Base-by-base conservation (phyloP, 1,140 invertebrate species). In the Neodiprion virginianus region DNA sequence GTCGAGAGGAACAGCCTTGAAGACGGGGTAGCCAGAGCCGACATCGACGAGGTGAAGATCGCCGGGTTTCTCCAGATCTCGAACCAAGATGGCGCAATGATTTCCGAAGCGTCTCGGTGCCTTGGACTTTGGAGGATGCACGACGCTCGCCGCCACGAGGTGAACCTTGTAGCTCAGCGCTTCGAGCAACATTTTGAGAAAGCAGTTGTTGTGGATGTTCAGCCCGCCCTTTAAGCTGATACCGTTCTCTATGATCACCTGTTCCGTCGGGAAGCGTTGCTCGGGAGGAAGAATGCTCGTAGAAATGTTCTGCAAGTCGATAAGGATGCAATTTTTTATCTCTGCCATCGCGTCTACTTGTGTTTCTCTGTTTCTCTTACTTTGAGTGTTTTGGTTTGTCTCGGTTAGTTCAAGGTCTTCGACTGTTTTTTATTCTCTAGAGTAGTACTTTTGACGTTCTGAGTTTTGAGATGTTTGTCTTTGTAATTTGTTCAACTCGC, bases 31-130 rank as follows among this genome's bases (percentile, higher is more conserved):
- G 11, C 67, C 21, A 23, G 67, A 69, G 17, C 67, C 67, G 21
- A 69, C 67, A 69, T 69, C 67, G 67, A 69, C 40, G 3, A 69
- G 40, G 21, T 69, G 67, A 23, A 69, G 67, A 23, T 69, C 67
- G 14, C 40, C 40, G 17, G 12, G 21, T 12, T 69, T 14, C 11
- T 7, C 21, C 14, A 69, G 7, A 11, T 69, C 40, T 23, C 21
- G 11, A 12, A 69, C 67, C 21, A 69, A 12, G 67, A 69, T 69
- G 7, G 21, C 67, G 17, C 11, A 23, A 23, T 69, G 67, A 23
- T 21, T 69, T 69, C 67, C 67, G 21, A 69, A 69, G 21, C 11
- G 17, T 23, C 40, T 69, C 11, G 17, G 17, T 8, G 4, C 7
- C 21, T 12, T 65, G 17, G 12, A 14, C 28, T 40, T 40, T 40